phyloP scores from a whole-genome alignment of 2,113 vertebrate species.

The Caloenas nicobarica region DNA sequence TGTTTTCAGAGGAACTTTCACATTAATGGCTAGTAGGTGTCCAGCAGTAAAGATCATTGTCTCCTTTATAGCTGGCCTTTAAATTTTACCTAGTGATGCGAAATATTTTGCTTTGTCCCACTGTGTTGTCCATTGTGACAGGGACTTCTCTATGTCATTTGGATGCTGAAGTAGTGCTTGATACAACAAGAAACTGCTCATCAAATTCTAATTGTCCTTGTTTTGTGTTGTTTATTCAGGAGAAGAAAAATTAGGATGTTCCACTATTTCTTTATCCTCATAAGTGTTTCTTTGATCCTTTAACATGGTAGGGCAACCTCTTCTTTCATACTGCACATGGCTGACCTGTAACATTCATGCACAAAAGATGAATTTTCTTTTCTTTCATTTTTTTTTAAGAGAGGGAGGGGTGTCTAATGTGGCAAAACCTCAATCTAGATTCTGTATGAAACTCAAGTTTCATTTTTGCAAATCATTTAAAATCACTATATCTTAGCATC shows the following conservation, averaged over 20 bases:
- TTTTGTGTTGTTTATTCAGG: background rate
- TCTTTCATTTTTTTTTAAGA: background rate
- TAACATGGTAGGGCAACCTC: background rate
- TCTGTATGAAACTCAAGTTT: background rate
- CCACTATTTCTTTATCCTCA: background rate
- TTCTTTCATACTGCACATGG: background rate
- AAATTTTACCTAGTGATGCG: background rate
- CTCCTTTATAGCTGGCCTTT: conserved; percentile 34
- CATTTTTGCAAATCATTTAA: background rate
- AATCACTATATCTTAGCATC: background rate
- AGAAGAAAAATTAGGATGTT: background rate
- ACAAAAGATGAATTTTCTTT: background rate
- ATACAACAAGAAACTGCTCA: background rate
- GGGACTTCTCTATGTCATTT: background rate
- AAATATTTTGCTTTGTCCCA: conserved; percentile 39
- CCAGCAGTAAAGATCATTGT: conserved; percentile 52
- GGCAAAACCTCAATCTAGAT: background rate
- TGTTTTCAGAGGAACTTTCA: conserved; percentile 56
- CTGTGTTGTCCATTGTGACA: conserved; percentile 24
- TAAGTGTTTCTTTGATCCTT: background rate
- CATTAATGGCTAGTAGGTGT: conserved; percentile 50
- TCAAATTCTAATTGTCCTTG: conserved; percentile 13
- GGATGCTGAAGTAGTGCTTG: conserved; percentile 21
- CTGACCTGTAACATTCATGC: background rate
- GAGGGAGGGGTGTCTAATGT: accelerated